Evolutionary conservation across 2,113 vertebrate species (phyloP).

Genomic region (Coryphaenoides rupestris): DNA sequence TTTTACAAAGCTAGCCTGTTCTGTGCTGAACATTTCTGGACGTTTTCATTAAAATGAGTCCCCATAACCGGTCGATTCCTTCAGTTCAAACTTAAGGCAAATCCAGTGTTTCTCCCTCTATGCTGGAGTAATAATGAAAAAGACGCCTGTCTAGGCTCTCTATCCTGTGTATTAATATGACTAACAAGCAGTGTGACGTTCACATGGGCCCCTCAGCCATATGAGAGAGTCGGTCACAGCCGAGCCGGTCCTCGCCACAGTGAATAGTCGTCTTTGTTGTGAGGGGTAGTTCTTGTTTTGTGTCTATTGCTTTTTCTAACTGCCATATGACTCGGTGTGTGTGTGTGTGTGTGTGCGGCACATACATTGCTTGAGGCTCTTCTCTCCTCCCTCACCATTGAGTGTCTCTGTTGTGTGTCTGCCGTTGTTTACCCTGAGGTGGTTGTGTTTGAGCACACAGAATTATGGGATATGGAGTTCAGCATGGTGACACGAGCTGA

Average conservation of each 20-base stretch:
- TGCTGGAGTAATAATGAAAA: background rate
- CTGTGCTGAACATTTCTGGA: background rate
- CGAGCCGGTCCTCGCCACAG: conserved; percentile 18
- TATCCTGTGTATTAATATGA: conserved; percentile 27
- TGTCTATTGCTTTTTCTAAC: background rate
- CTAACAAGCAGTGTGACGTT: conserved; percentile 15
- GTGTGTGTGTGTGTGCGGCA: conserved; percentile 16
- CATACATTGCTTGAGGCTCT: background rate
- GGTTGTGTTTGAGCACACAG: background rate
- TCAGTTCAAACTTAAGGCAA: background rate
- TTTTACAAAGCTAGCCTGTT: too few relatives aligned
- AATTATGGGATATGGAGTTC: background rate
- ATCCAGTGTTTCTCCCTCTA: conserved; percentile 4
- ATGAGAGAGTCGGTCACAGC: conserved; percentile 19
- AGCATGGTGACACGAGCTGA: background rate
- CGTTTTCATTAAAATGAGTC: background rate
- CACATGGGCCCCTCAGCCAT: conserved; percentile 25
- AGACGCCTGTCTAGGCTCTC: conserved; percentile 16
- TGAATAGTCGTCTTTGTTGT: conserved; percentile 57
- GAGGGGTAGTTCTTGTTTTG: conserved; percentile 23
- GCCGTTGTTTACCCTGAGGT: background rate
- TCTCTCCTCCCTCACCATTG: background rate
- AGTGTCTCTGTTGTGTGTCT: conserved; percentile 8
- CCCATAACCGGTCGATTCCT: background rate
- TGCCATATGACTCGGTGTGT: conserved; percentile 54